Percentiles rank a stretch among this genome's conserved stretches.
These are phyloP conservation scores for Chiroxiphia lanceolata DNA, from an alignment of 2,797 vertebrate species.

Conservation along the genomic window DNA sequence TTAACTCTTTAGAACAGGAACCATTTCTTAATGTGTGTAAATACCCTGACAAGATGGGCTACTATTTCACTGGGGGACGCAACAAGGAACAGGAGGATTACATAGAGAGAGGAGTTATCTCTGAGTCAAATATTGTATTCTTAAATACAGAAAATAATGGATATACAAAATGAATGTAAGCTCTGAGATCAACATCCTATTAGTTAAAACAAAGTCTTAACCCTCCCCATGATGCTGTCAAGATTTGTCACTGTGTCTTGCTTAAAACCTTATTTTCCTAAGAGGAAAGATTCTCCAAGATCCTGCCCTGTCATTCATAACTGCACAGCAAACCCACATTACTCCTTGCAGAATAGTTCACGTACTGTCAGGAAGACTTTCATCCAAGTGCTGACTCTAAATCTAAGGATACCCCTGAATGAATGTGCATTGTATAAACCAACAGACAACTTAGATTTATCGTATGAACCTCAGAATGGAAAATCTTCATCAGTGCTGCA, in stretches of 20 bases:
- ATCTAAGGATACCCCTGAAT: not conserved
- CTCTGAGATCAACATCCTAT: not conserved
- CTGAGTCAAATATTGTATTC: not conserved
- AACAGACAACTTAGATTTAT: not conserved
- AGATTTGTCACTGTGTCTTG: not conserved
- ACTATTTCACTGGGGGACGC: not conserved
- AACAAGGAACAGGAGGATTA: not conserved
- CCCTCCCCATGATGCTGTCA: not conserved
- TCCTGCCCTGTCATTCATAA: not conserved
- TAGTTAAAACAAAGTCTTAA: not conserved
- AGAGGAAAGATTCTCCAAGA: not conserved
- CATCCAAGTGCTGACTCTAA: not conserved
- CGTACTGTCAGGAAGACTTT: not conserved
- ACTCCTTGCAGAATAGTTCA: not conserved
- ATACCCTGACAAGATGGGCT: not conserved
- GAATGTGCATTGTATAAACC: not conserved
- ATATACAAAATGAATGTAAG: not conserved
- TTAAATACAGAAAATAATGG: not conserved
- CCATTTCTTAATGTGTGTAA: not conserved
- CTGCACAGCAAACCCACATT: not conserved
- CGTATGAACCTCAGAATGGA: not conserved
- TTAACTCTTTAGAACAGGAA: not conserved
- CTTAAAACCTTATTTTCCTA: not conserved
- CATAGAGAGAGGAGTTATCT: not conserved
- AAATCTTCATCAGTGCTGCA: not conserved